Evolutionary conservation across 1,140 invertebrate genomes (phyloP), one percentile per base, ranked within the genome.

Genomic region (Antheraea mylitta): DNA sequence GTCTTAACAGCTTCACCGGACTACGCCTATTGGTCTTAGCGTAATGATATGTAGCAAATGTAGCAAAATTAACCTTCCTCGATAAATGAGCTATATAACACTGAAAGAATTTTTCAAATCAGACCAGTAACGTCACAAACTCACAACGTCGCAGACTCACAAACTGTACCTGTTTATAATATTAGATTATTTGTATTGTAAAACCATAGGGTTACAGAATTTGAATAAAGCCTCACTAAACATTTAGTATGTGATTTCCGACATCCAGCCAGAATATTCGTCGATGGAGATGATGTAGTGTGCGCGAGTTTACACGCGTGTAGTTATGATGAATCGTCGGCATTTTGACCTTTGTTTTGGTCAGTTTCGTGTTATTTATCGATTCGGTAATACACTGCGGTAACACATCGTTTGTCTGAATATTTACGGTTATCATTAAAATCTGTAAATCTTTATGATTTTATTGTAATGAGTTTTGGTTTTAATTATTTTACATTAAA

Each of bases 281-380:
- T 69, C 70, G 42, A 67, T 80, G 73, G 75, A 81, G 74, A 82
- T 83, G 81, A 80, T 85, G 74, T 80, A 83, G 75, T 77, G 76
- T 79, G 74, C 70, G 82, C 73, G 63, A 53, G 73, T 78, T 78
- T 76, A 79, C 71, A 74, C 22, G 58, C 70, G 77, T 75, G 78
- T 75, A 74, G 71, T 76, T 70, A 78, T 85, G 82, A 86, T 86
- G 70, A 79, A 85, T 82, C 63, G 76, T 78, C 67, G 70, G 18
- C 72, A 75, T 78, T 79, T 60, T 77, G 77, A 86, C 80, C 80
- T 69, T 74, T 69, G 70, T 78, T 81, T 75, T 77, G 72, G 65
- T 73, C 60, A 61, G 68, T 77, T 78, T 77, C 77, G 45, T 64
- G 36, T 77, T 73, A 70, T 73, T 72, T 65, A 74, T 72, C 62